A percentile compares a stretch with the other conserved stretches of the same genome.
Conservation (phyloP, 2,113 vertebrate species). For the Sphaerodactylus townsendi region DNA sequence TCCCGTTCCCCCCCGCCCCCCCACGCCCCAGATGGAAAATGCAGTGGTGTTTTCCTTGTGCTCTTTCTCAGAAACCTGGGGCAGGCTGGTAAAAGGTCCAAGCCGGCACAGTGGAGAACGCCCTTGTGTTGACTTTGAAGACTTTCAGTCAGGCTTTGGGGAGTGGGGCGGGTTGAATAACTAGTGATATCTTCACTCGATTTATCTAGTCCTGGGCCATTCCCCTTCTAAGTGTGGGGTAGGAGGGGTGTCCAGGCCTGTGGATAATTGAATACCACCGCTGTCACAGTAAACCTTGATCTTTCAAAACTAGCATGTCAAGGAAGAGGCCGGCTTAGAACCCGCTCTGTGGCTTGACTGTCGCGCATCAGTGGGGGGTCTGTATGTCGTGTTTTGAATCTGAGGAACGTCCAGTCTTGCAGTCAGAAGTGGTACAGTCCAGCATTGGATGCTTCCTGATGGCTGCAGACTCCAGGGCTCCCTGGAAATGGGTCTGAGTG, state of each 20-base stretch:
- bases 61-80: background rate
- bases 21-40: background rate
- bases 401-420: background rate
- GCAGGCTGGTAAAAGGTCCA: background rate
- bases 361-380: background rate
- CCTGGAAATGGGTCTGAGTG: too few species aligned
- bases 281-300: background rate
- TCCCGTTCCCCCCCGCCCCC: too few species aligned
- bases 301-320: too few species aligned
- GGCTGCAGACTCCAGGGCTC: background rate
- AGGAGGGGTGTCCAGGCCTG: too few species aligned
- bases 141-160: background rate
- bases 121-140: background rate
- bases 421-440: background rate
- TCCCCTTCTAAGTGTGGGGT: too few species aligned
- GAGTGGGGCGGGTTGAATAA: too few species aligned
- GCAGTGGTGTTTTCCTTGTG: background rate
- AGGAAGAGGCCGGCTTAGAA: background rate
- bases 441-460: too few species aligned
- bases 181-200: background rate
- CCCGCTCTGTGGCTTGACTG: background rate
- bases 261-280: too few species aligned
- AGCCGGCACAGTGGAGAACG: background rate
- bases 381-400: background rate
- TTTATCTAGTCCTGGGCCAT: background rate